Conservation (phyloP, 2,888 invertebrate species). For the Eudemis profundana region DNA sequence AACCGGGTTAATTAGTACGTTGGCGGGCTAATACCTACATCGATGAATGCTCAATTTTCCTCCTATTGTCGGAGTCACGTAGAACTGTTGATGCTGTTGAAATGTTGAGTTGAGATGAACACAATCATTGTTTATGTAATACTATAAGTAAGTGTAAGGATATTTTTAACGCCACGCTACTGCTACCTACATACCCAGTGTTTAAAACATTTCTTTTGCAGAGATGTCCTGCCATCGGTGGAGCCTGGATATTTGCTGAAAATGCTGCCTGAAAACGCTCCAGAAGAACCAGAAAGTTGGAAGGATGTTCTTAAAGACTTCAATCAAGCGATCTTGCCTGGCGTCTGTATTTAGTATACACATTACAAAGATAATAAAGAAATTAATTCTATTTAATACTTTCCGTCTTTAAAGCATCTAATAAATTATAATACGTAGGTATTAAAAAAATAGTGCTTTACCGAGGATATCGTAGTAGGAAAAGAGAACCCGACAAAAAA, state of each 20-base stretch:
- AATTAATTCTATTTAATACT: too few species aligned
- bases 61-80: constrained; percentile 52
- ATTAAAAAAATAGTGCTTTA: too few species aligned
- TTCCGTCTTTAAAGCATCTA: too few species aligned
- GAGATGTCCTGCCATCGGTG: constrained; percentile 93
- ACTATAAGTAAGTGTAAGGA: too few species aligned
- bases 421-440: too few species aligned
- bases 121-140: too few species aligned
- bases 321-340: constrained; percentile 95
- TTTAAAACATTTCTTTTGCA: constrained; percentile 60
- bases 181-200: too few species aligned
- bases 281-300: constrained; percentile 94
- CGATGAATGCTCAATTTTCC: constrained; percentile 50
- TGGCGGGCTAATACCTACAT: constrained; percentile 29
- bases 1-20: constrained; percentile 34
- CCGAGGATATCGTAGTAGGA: too few species aligned
- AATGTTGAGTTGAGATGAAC: background rate
- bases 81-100: constrained; percentile 20
- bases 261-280: constrained; percentile 92
- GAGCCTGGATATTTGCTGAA: constrained; percentile 95
- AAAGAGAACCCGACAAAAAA: too few species aligned
- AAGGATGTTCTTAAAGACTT: constrained; percentile 94
- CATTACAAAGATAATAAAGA: too few species aligned
- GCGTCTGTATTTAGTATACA: constrained; percentile 82
- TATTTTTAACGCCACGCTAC: too few species aligned